Evolutionary conservation across 2,113 vertebrate species (phyloP).

Genomic region (Hippocampus zosterae): DNA sequence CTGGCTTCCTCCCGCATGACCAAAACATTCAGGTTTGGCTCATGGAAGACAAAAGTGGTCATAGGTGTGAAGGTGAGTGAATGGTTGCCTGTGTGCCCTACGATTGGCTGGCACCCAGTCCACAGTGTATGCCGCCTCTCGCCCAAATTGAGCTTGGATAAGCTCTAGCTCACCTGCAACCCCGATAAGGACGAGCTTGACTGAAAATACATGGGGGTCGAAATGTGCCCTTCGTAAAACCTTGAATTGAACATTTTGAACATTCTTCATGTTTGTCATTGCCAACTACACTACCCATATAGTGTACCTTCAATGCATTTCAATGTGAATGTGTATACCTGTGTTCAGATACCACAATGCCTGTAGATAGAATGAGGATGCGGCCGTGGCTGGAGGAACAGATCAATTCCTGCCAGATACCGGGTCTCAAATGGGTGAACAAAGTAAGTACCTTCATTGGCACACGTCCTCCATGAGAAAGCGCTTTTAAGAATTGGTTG

Average conservation of each 20-base stretch:
- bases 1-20: too few relatives aligned
- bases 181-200: not conserved
- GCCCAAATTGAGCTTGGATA: too few relatives aligned
- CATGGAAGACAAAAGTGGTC: too few relatives aligned
- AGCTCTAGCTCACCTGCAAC: not conserved
- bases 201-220: not conserved
- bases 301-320: not conserved
- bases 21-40: too few relatives aligned
- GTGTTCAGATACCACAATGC: conserved; percentile 77
- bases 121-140: too few relatives aligned
- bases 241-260: not conserved
- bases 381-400: conserved; percentile 97
- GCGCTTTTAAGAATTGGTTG: not conserved
- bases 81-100: too few relatives aligned
- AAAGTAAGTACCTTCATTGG: conserved; percentile 73
- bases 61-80: too few relatives aligned
- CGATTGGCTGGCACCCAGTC: too few relatives aligned
- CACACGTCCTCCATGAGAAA: not conserved
- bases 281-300: not conserved
- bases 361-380: conserved; percentile 98
- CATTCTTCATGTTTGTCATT: not conserved
- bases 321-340: conserved; percentile 1
- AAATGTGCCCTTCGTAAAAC: not conserved
- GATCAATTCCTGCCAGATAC: conserved; percentile 90
- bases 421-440: conserved; percentile 93